These are phyloP conservation scores for Muntiacus muntjak DNA, from an alignment of 2,113 vertebrate species.

Conservation along the genomic window DNA sequence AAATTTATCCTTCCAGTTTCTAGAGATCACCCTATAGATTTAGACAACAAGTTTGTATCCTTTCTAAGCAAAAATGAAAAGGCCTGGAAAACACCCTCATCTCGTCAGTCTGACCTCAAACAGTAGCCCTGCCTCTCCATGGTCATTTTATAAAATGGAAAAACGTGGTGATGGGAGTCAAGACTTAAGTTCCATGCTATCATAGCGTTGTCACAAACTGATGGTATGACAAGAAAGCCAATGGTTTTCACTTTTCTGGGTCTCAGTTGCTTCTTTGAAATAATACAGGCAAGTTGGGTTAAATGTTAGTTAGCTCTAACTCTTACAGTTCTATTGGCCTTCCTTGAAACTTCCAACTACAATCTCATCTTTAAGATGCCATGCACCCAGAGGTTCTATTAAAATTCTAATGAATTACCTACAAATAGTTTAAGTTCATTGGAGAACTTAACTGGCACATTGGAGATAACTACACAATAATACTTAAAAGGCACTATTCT, in stretches of 20 bases:
- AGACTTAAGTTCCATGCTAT: neutral
- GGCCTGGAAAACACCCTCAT: neutral
- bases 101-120: conserved; percentile 16
- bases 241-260: neutral
- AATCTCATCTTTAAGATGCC: neutral
- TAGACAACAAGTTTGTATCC: neutral
- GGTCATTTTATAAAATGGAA: neutral
- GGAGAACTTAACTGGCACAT: neutral
- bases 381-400: neutral
- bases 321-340: neutral
- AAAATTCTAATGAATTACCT: conserved; percentile 16
- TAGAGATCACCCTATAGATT: neutral
- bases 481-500: neutral
- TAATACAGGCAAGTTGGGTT: neutral
- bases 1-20: neutral
- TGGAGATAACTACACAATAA: neutral
- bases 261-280: neutral
- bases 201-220: neutral
- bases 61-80: conserved; percentile 29
- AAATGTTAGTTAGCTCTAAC: neutral
- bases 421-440: neutral
- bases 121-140: neutral
- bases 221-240: neutral
- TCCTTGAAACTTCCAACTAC: neutral
- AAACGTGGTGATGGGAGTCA: neutral